Evolutionary conservation across 2,797 vertebrate species (phyloP).

Genomic region (Cryptoblepharus egeriae): DNA sequence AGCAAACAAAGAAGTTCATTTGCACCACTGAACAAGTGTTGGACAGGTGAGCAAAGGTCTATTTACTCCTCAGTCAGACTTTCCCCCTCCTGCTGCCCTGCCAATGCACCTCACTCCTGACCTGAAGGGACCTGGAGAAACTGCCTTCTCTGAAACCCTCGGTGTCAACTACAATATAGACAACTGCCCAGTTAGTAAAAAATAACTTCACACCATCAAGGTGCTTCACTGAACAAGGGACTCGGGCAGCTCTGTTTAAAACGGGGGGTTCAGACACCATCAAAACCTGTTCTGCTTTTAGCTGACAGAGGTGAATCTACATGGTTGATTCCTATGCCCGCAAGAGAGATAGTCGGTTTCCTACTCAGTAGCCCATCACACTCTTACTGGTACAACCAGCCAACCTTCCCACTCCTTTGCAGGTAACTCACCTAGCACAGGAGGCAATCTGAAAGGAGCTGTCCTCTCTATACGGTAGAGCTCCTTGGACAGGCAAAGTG

Average conservation of each 20-base stretch:
- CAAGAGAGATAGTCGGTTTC: not conserved
- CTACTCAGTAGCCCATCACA: not conserved
- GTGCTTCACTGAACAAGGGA: not conserved
- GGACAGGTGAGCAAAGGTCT: slow-evolving; percentile 6
- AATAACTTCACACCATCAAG: slow-evolving; percentile 3
- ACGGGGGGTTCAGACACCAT: not conserved
- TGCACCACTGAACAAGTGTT: not conserved
- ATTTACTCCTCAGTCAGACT: not conserved
- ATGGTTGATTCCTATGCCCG: too few relatives aligned
- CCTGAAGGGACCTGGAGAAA: slow-evolving; percentile 17
- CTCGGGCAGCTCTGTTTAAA: slow-evolving; percentile 1
- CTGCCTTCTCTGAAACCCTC: not conserved
- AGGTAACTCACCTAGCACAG: not conserved
- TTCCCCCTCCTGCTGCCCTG: slow-evolving; percentile 3
- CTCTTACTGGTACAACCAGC: slow-evolving; percentile 8
- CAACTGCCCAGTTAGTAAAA: slow-evolving; percentile 19
- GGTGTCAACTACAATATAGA: not conserved
- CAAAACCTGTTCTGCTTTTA: not conserved
- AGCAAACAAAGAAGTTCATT: slow-evolving; percentile 5
- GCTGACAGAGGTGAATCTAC: not conserved
- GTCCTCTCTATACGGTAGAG: not conserved
- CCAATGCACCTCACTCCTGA: slow-evolving; percentile 8
- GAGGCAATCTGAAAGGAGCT: slow-evolving; percentile 8
- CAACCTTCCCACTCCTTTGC: slow-evolving; percentile 10
- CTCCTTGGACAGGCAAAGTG: not conserved